A percentile compares a stretch with the other conserved stretches of the same genome.
phyloP scores from a whole-genome alignment of 2,113 vertebrate species.

The Bolborhynchus lineola region DNA sequence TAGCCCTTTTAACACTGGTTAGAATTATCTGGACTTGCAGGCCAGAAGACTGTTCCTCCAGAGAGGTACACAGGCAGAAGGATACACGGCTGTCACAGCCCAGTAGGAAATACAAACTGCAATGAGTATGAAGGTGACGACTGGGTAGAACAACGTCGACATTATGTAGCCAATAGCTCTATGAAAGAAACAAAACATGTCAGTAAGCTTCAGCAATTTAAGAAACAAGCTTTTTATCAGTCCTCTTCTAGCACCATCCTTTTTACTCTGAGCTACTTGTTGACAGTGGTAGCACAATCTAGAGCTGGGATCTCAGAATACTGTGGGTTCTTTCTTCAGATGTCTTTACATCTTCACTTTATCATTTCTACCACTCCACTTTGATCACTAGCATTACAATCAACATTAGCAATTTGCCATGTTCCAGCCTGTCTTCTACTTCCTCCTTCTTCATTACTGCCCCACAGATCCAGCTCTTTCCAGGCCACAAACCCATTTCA shows the following conservation, averaged over 20 bases:
- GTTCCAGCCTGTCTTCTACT: neutral
- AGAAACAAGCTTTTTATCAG: neutral
- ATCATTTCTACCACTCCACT: neutral
- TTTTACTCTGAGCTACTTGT: neutral
- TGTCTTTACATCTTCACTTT: neutral
- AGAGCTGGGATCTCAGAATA: neutral
- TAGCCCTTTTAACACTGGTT: accelerated
- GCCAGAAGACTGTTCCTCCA: neutral
- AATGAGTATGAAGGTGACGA: slow-evolving; percentile 90
- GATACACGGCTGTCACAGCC: slow-evolving; percentile 94
- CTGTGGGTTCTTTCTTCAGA: neutral
- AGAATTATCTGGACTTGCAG: neutral
- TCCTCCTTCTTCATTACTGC: neutral
- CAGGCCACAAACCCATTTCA: neutral
- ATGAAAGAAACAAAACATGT: slow-evolving; percentile 37
- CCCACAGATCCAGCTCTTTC: neutral
- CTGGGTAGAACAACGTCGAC: slow-evolving; percentile 88
- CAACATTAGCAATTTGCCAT: neutral
- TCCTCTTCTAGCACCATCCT: neutral
- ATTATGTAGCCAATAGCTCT: slow-evolving; percentile 92
- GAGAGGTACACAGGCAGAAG: slow-evolving; percentile 55
- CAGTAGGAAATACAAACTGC: slow-evolving; percentile 92
- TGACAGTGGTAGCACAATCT: neutral
- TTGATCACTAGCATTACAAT: neutral
- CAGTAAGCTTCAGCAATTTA: neutral